Evolutionary conservation across 30 jellyfish, hydroid and myxozoan genomes (phyloP).

Genomic region (Aurelia coerulea): DNA sequence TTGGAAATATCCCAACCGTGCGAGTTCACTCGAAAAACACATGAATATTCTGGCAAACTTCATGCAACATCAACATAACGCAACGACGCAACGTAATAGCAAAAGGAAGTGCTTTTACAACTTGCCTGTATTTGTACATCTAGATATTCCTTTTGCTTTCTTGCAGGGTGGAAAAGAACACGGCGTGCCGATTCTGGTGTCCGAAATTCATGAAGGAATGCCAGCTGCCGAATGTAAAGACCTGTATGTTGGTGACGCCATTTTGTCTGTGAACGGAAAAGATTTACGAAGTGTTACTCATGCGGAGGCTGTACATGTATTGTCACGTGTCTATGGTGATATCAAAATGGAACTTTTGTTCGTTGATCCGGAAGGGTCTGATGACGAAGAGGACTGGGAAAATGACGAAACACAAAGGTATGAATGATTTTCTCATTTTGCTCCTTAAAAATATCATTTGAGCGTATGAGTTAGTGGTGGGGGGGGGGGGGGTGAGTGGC

Average conservation of each 20-base stretch:
- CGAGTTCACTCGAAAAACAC: too few species aligned
- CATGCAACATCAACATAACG: too few species aligned
- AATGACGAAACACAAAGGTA: slow-evolving; percentile 86
- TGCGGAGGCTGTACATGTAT: slow-evolving; percentile 87
- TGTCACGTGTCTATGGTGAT: slow-evolving; percentile 92
- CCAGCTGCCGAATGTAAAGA: slow-evolving; percentile 92
- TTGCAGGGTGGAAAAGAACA: slow-evolving; percentile 98
- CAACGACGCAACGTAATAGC: too few species aligned
- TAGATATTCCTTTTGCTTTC: background rate
- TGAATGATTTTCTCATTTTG: background rate
- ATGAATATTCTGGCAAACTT: too few species aligned
- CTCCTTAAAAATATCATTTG: too few species aligned
- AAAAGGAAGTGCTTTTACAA: too few species aligned
- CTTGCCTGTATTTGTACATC: too few species aligned
- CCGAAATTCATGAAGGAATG: slow-evolving; percentile 98
- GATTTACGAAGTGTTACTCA: slow-evolving; percentile 86
- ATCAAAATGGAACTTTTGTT: slow-evolving; percentile 83
- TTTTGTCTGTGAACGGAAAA: slow-evolving; percentile 82
- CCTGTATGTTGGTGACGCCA: slow-evolving; percentile 94
- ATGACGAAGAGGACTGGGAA: slow-evolving; percentile 96
- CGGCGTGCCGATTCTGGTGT: slow-evolving; percentile 94
- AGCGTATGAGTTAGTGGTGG: background rate
- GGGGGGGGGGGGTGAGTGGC: too few species aligned
- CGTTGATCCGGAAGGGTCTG: slow-evolving; percentile 88
- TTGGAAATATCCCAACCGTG: too few species aligned